A percentile compares a stretch with the other conserved stretches of the same genome.
These are phyloP conservation scores for Vireo altiloquus DNA, from an alignment of 2,113 vertebrate genomes.

Conservation along the genomic window DNA sequence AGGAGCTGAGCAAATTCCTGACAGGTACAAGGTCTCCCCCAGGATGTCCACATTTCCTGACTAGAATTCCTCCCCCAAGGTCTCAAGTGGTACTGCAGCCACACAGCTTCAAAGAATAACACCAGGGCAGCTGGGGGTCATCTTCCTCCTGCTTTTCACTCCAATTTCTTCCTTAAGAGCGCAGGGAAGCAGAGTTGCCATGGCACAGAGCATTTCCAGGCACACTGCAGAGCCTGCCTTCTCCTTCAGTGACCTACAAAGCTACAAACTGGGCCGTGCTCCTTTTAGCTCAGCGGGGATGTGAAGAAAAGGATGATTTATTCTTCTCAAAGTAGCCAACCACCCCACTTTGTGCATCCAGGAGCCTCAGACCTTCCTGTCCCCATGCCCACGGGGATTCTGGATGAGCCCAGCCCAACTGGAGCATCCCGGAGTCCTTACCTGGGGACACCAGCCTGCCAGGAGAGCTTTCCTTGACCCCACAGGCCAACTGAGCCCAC, in stretches of 20 bases:
- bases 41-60: neutral
- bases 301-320: neutral
- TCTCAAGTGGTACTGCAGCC: neutral
- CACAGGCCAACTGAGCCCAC: neutral
- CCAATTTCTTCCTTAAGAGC: neutral
- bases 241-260: conserved; percentile 51
- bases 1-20: neutral
- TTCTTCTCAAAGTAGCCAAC: neutral
- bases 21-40: neutral
- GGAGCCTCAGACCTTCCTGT: neutral
- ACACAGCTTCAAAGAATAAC: neutral
- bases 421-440: accelerated
- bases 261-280: neutral
- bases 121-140: neutral
- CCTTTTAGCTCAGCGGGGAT: neutral
- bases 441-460: neutral
- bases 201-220: neutral
- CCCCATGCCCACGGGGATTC: neutral
- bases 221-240: neutral
- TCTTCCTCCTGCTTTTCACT: neutral
- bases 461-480: neutral
- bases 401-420: neutral
- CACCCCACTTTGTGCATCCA: neutral
- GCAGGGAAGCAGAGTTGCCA: neutral
- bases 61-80: neutral